Evolutionary conservation across 2,113 vertebrate genomes (phyloP).

Genomic region (Patagioenas fasciata): DNA sequence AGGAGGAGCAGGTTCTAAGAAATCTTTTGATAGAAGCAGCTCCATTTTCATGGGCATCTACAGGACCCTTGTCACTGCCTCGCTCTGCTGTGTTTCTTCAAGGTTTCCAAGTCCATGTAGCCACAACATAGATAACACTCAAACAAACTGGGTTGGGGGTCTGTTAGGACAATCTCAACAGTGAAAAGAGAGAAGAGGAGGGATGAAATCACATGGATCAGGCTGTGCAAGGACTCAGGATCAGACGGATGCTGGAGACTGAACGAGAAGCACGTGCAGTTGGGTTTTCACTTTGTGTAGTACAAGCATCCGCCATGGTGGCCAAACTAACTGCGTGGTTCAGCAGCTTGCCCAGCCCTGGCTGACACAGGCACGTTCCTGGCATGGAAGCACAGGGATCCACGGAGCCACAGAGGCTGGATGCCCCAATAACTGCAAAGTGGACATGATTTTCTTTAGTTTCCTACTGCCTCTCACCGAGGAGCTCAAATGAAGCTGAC

Average conservation of each 20-base stretch:
- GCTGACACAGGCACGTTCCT: no score
- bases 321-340: no score
- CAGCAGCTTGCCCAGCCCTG: no score
- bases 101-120: neutral
- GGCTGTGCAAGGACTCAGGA: neutral
- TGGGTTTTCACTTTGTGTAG: neutral
- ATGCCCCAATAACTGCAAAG: no score
- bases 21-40: neutral
- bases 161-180: neutral
- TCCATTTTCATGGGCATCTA: neutral
- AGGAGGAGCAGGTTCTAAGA: neutral
- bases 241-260: neutral
- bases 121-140: neutral
- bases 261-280: accelerated
- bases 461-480: no score
- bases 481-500: no score
- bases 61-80: neutral
- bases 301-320: no score
- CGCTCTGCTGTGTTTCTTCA: neutral
- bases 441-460: no score
- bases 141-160: neutral
- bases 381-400: no score
- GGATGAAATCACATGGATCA: neutral
- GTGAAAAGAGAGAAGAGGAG: neutral
- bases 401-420: no score